Conservation (phyloP, 1,140 invertebrate species). For the Halotydeus destructor region DNA sequence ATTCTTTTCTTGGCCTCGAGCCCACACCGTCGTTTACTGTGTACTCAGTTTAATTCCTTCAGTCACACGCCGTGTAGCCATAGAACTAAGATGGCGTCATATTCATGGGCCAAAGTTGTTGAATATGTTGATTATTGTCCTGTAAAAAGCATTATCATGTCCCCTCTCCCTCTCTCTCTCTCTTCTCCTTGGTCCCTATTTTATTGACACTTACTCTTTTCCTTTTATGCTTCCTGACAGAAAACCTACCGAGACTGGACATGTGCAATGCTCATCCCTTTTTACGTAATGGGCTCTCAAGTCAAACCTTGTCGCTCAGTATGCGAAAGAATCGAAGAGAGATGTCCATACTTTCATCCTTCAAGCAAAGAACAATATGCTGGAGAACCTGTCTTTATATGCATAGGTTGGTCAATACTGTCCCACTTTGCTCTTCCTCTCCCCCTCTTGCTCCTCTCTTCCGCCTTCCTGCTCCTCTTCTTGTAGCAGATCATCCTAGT, state of each 20-base stretch:
- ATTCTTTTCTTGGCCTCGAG: too few species aligned
- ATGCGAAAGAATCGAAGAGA: slow-evolving; percentile 19
- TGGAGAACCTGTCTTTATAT: slow-evolving; percentile 20
- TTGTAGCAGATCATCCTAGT: too few species aligned
- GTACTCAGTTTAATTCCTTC: too few species aligned
- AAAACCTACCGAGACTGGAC: slow-evolving; percentile 19
- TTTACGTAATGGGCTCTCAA: slow-evolving; percentile 6
- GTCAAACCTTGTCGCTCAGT: slow-evolving; percentile 17
- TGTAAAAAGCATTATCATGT: too few species aligned
- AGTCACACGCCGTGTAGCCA: too few species aligned
- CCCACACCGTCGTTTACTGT: too few species aligned
- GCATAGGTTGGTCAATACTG: slow-evolving; percentile 15
- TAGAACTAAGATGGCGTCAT: too few species aligned
- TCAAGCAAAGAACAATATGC: slow-evolving; percentile 19
- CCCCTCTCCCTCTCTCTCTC: too few species aligned
- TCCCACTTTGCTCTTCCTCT: background rate
- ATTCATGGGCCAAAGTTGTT: too few species aligned
- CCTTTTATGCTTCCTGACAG: slow-evolving; percentile 10
- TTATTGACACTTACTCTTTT: background rate
- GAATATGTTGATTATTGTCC: too few species aligned
- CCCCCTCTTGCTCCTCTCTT: background rate
- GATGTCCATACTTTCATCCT: slow-evolving; percentile 20
- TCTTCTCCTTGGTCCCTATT: too few species aligned
- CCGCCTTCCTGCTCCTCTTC: background rate
- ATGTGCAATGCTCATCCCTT: slow-evolving; percentile 17